phyloP scores from a whole-genome alignment of 2,888 invertebrate genomes.

The Phengaris arion region DNA sequence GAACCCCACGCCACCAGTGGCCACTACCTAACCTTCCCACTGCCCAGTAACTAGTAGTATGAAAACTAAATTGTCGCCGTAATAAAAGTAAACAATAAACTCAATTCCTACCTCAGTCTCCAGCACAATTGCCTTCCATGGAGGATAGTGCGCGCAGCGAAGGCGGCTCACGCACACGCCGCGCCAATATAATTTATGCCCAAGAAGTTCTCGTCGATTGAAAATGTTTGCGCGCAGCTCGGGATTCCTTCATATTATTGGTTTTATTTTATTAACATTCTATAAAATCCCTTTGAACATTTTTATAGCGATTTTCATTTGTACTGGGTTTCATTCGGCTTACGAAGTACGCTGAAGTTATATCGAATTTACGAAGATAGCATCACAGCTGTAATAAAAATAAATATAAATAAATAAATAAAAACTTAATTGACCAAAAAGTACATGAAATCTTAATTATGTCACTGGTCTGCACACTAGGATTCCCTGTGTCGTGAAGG shows the following conservation, averaged over 20 bases:
- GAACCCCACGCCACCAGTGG: too few species aligned
- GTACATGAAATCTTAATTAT: too few species aligned
- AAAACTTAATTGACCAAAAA: too few species aligned
- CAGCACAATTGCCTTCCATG: not conserved
- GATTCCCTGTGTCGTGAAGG: too few species aligned
- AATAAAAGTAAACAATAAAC: conserved; percentile 16
- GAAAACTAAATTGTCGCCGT: not conserved
- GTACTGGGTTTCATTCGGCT: not conserved
- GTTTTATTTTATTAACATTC: conserved; percentile 13
- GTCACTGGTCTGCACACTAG: too few species aligned
- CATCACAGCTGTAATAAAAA: too few species aligned
- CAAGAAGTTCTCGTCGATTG: conserved; percentile 16
- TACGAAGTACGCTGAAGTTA: not conserved
- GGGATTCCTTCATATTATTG: conserved; percentile 4
- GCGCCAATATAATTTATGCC: conserved; percentile 22
- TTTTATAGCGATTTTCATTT: not conserved
- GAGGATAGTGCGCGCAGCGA: not conserved
- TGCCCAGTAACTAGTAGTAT: not conserved
- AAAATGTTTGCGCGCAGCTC: conserved; percentile 17
- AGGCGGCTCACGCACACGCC: not conserved
- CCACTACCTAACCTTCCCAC: too few species aligned
- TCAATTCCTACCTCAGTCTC: not conserved
- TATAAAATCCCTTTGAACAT: not conserved
- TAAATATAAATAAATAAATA: too few species aligned
- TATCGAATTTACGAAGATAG: not conserved